Evolutionary conservation across 2,113 vertebrate genomes (phyloP).

Genomic region (Ardeotis arabs): DNA sequence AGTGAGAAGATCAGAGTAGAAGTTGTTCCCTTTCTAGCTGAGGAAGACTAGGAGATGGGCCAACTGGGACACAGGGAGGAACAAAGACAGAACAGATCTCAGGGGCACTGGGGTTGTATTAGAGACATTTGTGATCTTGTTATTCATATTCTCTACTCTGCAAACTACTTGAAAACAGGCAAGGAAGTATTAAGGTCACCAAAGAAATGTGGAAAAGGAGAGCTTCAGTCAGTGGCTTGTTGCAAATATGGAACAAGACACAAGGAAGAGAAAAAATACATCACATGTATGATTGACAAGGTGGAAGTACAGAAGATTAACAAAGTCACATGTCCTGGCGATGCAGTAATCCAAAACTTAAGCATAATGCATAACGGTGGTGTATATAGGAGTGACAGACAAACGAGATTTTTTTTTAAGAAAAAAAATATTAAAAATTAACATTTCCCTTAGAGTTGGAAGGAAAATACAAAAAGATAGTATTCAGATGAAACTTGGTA

Average conservation of each 20-base stretch:
- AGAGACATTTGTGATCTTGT: conserved; percentile 32
- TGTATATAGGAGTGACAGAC: not conserved
- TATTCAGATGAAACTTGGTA: not conserved
- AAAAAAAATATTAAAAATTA: not conserved
- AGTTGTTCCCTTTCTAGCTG: not conserved
- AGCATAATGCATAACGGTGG: not conserved
- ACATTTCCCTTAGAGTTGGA: not conserved
- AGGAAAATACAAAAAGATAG: not conserved
- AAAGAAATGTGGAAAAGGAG: not conserved
- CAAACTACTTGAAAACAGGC: conserved; percentile 49
- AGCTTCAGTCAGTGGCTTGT: not conserved
- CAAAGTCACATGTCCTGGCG: not conserved
- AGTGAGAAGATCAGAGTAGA: not conserved
- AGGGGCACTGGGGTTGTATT: not conserved
- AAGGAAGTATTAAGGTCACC: conserved; percentile 25
- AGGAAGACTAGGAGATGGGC: not conserved
- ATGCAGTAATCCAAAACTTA: not conserved
- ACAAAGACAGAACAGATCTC: not conserved
- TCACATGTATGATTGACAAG: not conserved
- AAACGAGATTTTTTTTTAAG: fast-evolving
- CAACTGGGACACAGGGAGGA: not conserved
- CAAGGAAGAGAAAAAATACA: not conserved
- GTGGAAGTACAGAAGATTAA: not conserved
- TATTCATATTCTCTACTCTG: conserved; percentile 18
- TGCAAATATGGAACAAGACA: not conserved